Evolutionary conservation across 2,113 vertebrate genomes (phyloP), one percentile per base, ranked within the genome.

Genomic region (Telmatochromis sp.): DNA sequence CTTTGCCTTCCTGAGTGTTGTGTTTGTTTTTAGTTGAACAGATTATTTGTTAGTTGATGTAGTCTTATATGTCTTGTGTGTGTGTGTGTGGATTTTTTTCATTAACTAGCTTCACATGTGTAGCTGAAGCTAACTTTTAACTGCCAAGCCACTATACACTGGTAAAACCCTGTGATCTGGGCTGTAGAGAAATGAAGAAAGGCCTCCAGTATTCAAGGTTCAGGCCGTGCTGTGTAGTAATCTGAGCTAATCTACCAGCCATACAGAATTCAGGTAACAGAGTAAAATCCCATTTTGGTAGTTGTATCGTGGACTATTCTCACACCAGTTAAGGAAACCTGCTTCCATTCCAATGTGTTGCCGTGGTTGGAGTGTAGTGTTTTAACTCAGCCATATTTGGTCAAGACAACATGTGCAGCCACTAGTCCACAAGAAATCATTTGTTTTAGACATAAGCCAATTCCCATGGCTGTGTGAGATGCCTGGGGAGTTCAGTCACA

Each of bases 341-440:
- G 90, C 87, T 89, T 93, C 94, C 89, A 93, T 94, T 95, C 91
- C 92, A 91, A 88, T 5, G 85, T 94, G 91, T 88, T 80, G 85
- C 89, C 81, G 60, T 83, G 68, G 86, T 81, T 82, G 65, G 49
- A 21, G 85, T 80, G 85, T 81, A 79, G 86, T 91, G 91, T 96
- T 94, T 93, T 91, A 51, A 89, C 91, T 92, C 94, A 70, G 92
- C 96, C 96, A 95, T 97, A 97, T 97, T 96, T 97, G 96, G 96
- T 95, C 93, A 96, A 87, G 90, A 92, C 93, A 91, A 94, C 92
- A 87, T 88, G 91, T 88, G 90, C 90, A 86, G 92, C 90, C 91
- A 89, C 93, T 93, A 87, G 87, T 87, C 54, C 83, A 68, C 83
- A 83, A 91, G 81, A 94, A 93, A 90, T 93, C 26, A 47, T 94